A percentile compares a stretch with the other conserved stretches of the same genome.
These are phyloP conservation scores for Smithornis capensis DNA, from an alignment of 2,113 vertebrate genomes.

Conservation along the genomic window DNA sequence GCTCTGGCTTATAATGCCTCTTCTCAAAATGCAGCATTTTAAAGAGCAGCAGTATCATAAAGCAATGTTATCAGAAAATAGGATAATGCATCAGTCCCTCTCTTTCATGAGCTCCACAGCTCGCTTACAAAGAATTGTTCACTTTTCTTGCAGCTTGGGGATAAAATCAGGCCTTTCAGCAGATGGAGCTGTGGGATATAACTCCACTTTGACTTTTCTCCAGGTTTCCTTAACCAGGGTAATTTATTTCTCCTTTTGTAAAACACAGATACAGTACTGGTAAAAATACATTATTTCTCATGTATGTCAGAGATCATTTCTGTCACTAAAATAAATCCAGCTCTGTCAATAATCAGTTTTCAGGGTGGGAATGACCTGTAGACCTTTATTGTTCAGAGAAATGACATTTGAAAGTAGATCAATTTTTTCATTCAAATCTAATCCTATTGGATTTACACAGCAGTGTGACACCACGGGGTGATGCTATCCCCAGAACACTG, in stretches of 20 bases:
- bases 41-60: slow-evolving; percentile 12
- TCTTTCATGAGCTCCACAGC: neutral
- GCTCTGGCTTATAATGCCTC: slow-evolving; percentile 1
- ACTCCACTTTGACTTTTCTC: neutral
- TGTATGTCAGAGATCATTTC: neutral
- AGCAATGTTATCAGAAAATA: neutral
- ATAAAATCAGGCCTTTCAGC: slow-evolving; percentile 22
- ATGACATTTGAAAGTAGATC: neutral
- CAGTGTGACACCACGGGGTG: neutral
- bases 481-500: neutral
- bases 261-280: neutral
- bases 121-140: neutral
- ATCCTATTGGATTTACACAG: neutral
- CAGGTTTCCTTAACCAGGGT: neutral
- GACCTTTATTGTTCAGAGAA: neutral
- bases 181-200: neutral
- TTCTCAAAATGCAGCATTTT: neutral
- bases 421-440: neutral
- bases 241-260: slow-evolving; percentile 11
- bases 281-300: neutral
- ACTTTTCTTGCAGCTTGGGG: slow-evolving; percentile 52
- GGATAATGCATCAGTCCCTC: neutral
- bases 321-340: neutral
- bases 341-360: neutral
- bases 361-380: neutral